Evolutionary conservation across 2,888 invertebrate species (phyloP), one percentile per base, ranked within the genome.

Genomic region (Scelioninae gen. 2): DNA sequence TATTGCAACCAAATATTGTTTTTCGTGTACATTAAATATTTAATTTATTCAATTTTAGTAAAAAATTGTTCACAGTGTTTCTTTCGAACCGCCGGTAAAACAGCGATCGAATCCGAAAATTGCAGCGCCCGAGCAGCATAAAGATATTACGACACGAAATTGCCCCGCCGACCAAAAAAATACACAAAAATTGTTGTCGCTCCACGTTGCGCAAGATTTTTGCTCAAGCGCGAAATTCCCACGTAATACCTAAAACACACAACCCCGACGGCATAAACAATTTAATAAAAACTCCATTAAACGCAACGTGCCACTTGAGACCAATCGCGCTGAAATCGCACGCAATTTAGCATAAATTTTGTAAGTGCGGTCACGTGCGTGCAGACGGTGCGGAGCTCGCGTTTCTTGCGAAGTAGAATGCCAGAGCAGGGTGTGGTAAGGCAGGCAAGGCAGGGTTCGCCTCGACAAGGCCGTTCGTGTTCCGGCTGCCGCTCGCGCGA

Each of bases 381-480:
- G 35, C 60, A 55, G 28, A 57, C 52, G 43, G 65, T 57, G 57
- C 71, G 67, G 69, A 76, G 76, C 73, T 57, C 53, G 53, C 46
- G 74, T 60, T 73, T 73, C 76, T 77, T 71, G 75, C 76, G 67
- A 75, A 55, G 77, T 78, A 77, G 81, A 83, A 83, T 83, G 82
- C 81, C 82, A 74, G 77, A 79, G 77, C 81, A 83, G 83, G 84
- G 84, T 81, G 84, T 84, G 84, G 83, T 83, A 80, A 65, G 60
- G 65, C 43, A 57, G 53, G 53, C 72, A 61, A 58, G 78, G 72
- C 77, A 71, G 78, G 78, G 79, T 78, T 83, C 81, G 81, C 81
- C 80, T 81, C 81, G 81, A 80, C 84, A 84, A 84, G 84, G 84
- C 83, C 84, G 84, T 81, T 81, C 77, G 78, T 81, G 82, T 84